phyloP scores from a whole-genome alignment of 2,113 vertebrate species.

The Crotalus tigris region DNA sequence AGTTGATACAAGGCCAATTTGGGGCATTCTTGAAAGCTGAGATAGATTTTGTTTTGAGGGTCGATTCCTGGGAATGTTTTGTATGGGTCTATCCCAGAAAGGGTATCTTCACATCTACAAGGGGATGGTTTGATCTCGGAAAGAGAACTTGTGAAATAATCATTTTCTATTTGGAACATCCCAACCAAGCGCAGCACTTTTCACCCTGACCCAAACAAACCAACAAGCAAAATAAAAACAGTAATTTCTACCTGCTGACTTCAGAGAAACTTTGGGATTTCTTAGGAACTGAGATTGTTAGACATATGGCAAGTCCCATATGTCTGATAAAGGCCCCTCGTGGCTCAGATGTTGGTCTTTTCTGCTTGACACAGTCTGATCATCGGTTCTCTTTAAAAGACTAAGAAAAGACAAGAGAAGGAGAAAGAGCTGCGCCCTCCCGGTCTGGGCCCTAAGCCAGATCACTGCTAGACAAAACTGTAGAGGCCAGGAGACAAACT shows the following conservation, averaged over 20 bases:
- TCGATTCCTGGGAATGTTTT: neutral
- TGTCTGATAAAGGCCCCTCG: neutral
- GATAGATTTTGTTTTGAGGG: neutral
- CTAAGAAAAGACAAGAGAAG: neutral
- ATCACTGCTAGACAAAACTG: neutral
- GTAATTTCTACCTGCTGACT: neutral
- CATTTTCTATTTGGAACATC: neutral
- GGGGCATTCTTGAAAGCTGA: neutral
- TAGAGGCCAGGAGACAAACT: neutral
- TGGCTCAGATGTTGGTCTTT: neutral
- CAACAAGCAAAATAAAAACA: neutral
- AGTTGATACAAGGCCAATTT: neutral
- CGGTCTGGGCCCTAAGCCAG: neutral
- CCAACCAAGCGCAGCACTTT: neutral
- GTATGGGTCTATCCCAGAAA: neutral
- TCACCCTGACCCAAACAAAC: neutral
- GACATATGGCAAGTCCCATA: neutral
- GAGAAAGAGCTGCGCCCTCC: neutral
- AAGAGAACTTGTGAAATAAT: neutral
- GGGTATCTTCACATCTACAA: neutral
- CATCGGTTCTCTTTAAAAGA: neutral
- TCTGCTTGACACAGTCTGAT: neutral
- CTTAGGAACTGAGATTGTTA: neutral
- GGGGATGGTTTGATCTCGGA: neutral
- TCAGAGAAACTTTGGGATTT: neutral